Evolutionary conservation across 2,888 invertebrate genomes (phyloP), one percentile per base, ranked within the genome.

Genomic region (Artemia sinica): DNA sequence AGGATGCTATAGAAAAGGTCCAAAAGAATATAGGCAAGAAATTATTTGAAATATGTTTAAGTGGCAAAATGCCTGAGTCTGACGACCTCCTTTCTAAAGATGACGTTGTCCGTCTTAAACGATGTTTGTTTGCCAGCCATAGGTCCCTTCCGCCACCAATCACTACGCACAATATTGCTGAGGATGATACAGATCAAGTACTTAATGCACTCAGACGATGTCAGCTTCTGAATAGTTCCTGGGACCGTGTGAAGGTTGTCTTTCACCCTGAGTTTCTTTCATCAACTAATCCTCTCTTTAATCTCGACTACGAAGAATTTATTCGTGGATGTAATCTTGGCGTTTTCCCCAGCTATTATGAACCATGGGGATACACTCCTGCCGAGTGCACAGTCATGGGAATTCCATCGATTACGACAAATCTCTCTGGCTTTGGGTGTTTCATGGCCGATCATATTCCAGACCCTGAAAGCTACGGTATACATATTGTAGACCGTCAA

Each of bases 321-420:
- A 97, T 99, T 0, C 84, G 98, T 48, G 98, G 98, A 8, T 98
- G 98, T 75, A 98, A 98, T 79, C 81, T 98, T 74, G 98, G 98
- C 0, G 97, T 98, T 18, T 98, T 98, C 79, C 98, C 98, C 0
- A 96, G 96, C 0, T 98, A 98, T 79, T 98, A 98, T 78, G 98
- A 99, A 77, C 98, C 98, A 0, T 98, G 98, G 98, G 98, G 98
- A 0, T 98, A 97, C 78, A 98, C 97, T 0, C 97, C 97, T 0
- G 98, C 97, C 0, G 98, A 98, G 78, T 98, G 98, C 41, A 41
- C 41, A 41, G 41, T 41, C 41, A 41, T 41, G 41, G 41, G 41
- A 41, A 41, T 41, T 41, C 98, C 98, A 0, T 95, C 93, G 75
- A 84, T 98, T 73, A 95, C 97, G 0, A 98, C 98, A 11, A 99